These are phyloP conservation scores for Zygogramma bicolorata DNA, from an alignment of 2,888 invertebrate genomes.

Conservation along the genomic window DNA sequence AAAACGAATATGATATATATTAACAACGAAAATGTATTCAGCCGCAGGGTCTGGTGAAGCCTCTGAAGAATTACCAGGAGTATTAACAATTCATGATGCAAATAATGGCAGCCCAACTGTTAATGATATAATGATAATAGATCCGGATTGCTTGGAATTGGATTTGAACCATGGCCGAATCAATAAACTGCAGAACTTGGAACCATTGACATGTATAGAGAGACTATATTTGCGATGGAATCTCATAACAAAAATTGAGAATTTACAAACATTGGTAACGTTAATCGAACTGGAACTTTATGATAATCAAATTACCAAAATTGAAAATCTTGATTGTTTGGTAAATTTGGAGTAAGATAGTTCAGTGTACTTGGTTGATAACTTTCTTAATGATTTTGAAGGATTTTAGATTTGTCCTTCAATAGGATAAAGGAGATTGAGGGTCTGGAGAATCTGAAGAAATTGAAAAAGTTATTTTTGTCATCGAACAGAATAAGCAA, in stretches of 20 bases:
- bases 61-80: not conserved
- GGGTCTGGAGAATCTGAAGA: constrained; percentile 80
- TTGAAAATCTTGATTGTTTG: constrained; percentile 90
- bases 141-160: constrained; percentile 78
- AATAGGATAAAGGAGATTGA: constrained; percentile 91
- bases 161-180: constrained; percentile 93
- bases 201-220: constrained; percentile 80
- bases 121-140: constrained; percentile 75
- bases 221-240: constrained; percentile 93
- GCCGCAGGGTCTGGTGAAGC: not conserved
- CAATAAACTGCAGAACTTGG: constrained; percentile 86
- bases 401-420: constrained; percentile 93
- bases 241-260: constrained; percentile 93
- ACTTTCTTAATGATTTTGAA: constrained; percentile 65
- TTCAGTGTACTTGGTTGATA: constrained; percentile 12
- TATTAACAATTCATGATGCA: not conserved
- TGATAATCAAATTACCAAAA: constrained; percentile 94
- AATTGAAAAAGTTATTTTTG: constrained; percentile 86
- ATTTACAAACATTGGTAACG: constrained; percentile 80
- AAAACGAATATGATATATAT: not conserved
- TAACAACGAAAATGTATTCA: not conserved
- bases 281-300: constrained; percentile 93
- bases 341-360: constrained; percentile 86
- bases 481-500: constrained; percentile 90
- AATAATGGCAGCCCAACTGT: constrained; percentile 51